phyloP scores from a whole-genome alignment of 2,113 vertebrate species.

The Heliornis fulica region DNA sequence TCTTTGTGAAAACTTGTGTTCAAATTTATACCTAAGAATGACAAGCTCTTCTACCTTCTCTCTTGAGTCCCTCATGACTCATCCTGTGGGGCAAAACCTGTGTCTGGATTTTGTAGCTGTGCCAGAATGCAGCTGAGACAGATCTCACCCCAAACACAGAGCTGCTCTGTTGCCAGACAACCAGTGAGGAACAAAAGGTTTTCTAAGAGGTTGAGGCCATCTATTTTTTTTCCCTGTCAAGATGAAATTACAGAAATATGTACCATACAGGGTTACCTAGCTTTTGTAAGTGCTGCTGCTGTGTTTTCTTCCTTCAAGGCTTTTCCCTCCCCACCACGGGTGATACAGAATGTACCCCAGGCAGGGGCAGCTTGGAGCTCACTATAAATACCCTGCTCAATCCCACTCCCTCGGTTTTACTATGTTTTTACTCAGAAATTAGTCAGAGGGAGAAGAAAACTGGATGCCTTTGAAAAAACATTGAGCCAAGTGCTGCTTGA shows the following conservation, averaged over 20 bases:
- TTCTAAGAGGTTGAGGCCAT: neutral
- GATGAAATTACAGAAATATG: neutral
- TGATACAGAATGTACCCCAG: neutral
- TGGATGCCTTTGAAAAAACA: neutral
- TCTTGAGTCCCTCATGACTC: neutral
- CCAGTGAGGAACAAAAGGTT: neutral
- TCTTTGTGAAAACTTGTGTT: neutral
- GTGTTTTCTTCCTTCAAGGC: neutral
- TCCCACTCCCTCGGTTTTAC: neutral
- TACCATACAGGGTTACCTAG: neutral
- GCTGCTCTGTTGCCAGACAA: neutral
- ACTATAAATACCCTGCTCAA: rapidly evolving
- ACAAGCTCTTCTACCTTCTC: neutral
- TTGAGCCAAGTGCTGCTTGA: neutral
- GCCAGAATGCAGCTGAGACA: neutral
- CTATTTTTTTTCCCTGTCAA: neutral
- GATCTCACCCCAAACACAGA: neutral
- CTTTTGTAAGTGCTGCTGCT: neutral
- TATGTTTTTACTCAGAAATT: neutral
- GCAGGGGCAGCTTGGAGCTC: neutral
- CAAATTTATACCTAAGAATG: neutral
- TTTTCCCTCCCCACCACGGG: neutral
- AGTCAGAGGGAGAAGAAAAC: neutral
- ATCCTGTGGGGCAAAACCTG: neutral
- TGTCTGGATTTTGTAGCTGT: neutral